Evolutionary conservation across 2,888 invertebrate species (phyloP).

Genomic region (Stenolophus ochropezus): DNA sequence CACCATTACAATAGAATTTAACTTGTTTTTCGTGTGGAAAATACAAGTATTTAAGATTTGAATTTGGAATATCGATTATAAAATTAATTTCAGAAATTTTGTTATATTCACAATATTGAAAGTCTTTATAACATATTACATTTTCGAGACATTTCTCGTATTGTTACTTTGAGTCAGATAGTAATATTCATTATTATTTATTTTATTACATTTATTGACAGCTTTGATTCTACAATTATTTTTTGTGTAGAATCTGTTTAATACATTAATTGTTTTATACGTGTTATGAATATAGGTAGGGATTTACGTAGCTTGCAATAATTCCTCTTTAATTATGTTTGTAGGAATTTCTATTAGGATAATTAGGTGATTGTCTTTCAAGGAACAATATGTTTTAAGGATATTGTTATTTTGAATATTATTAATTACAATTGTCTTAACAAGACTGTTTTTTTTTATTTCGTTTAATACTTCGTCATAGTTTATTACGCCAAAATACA

Average conservation of each 20-base stretch:
- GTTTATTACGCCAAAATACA: background rate
- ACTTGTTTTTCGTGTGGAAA: too few species aligned
- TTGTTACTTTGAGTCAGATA: background rate
- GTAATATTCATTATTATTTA: constrained; percentile 9
- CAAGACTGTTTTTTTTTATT: background rate
- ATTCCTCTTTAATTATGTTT: background rate
- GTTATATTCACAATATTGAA: background rate
- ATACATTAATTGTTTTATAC: background rate
- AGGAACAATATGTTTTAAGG: background rate
- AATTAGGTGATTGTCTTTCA: background rate
- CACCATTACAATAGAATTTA: too few species aligned
- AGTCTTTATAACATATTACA: too few species aligned
- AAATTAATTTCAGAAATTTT: too few species aligned
- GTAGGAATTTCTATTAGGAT: constrained; percentile 6
- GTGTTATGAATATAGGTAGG: background rate
- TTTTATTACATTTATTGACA: constrained; percentile 18
- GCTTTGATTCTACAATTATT: constrained; percentile 10
- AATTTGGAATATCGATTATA: too few species aligned
- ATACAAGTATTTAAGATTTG: too few species aligned
- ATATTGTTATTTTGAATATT: background rate
- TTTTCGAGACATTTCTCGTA: background rate
- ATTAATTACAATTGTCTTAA: background rate
- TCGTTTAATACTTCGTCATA: background rate
- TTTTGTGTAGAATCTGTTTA: background rate
- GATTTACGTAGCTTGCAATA: background rate